Base-by-base conservation (phyloP, 2,888 invertebrate species). In the Pilophorus perplexus region DNA sequence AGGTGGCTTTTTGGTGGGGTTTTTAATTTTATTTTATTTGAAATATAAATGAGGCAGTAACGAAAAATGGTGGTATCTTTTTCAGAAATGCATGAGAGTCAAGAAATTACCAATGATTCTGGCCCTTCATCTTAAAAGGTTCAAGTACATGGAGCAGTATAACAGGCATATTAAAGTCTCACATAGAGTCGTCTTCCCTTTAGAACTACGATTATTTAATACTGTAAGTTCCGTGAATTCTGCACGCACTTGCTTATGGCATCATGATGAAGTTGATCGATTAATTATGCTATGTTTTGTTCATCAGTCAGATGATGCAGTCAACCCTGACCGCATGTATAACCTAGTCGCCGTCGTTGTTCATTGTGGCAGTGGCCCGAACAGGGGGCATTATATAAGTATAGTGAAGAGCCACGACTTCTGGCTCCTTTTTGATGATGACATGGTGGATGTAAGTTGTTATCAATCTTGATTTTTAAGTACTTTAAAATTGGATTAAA, bases 381-480 rank as follows among this genome's bases (percentile, higher is more conserved):
- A 99, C 81, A 85, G 99, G 68, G 99, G 99, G 25, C 99, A 99
- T 79, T 99, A 99, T 81, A 99, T 99, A 79, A 96, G 95, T 79
- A 96, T 99, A 78, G 99, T 99, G 67, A 99, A 99, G 81, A 95
- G 95, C 78, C 96, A 98, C 80, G 96, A 97, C 65, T 93, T 98
- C 79, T 99, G 99, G 99, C 82, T 99, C 72, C 85, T 99, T 3
- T 99, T 99, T 80, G 99, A 99, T 79, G 99, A 99, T 80, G 99
- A 99, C 77, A 95, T 98, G 88, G 99, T 99, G 71, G 99, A 99
- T 82, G 95, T 95, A 81, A 87, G 90, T 85, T n/a, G n/a, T n/a
- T n/a, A n/a, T n/a, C n/a, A n/a, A n/a, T n/a, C n/a, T n/a, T n/a
- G n/a, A n/a, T n/a, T n/a, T 71, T 66, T 72, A 37, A 20, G 62